Base-by-base conservation (phyloP, 2,888 invertebrate genomes). In the Hirtodrosophila histrioides region DNA sequence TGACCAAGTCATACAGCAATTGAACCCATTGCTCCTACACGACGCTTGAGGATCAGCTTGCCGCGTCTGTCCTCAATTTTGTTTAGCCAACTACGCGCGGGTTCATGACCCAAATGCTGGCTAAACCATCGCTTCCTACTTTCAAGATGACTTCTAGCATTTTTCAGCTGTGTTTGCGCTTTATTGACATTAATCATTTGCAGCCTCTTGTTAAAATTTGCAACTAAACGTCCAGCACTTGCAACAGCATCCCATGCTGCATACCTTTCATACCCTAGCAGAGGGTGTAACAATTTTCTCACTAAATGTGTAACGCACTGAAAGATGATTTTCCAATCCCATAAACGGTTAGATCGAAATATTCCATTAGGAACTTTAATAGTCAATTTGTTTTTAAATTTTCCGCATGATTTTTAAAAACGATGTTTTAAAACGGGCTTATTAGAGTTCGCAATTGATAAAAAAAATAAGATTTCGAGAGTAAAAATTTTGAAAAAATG, bases 121-220 rank as follows among this genome's bases (percentile, higher is more conserved):
- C 53, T 46, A 40, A 40, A 35, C 63, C 37, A 40, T 8, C 44
- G 56, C 23, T 40, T 55, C 54, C 51, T 53, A 40, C 56, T 63
- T 53, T 58, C 66, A 33, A 58, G 57, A 67, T 68, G 69, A 63
- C 53, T 60, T 67, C 66, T 63, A 56, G 60, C 56, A 50, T 71
- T 70, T 73, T 71, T 39, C 43, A 48, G 64, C 62, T 65, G 69
- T 70, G 66, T 57, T 73, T 68, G 69, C 65, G 63, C 65, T 81
- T 75, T 85, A 85, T 85, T 85, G 86, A 84, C 84, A 86, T 85
- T 85, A 85, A 85, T 86, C 84, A 85, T 86, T 85, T 55, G 77
- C 86, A 79, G 73, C 45, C 57, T 73, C 86, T 79, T 84, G 79
- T 69, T 75, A 81, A 77, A 86, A 79, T 77, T 79, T 84, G 77